Base-by-base conservation (phyloP, 2,888 invertebrate genomes). In the Tachina lurida region DNA sequence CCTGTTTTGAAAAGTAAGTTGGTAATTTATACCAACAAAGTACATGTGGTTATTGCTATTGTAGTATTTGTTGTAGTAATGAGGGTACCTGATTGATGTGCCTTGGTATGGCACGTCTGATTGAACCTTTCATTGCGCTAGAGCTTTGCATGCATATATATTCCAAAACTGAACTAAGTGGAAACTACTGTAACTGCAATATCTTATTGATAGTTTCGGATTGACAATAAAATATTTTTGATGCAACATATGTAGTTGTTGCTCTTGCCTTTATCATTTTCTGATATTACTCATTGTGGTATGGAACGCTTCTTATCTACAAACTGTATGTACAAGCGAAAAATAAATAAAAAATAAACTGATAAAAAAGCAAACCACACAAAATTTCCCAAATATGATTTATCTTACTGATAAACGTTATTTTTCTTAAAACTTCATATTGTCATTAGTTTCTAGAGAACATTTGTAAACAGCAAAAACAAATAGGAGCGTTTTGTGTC, bases 371-470 rank as follows among this genome's bases (percentile, higher is more conserved):
- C 22, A 65, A 39, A 12, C 22, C 39, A 56, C 58, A 67, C 41
- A 52, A 45, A 67, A 71, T 58, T 73, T n/a, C 31, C 45, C 52
- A 60, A 60, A 65, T 86, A 76, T 86, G 71, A 54, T 73, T 78
- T 86, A 73, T 83, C 76, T 62, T 75, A 73, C 79, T 41, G 86
- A 83, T 83, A 83, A 83, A 63, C 76, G 56, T 77, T 63, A 77
- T 74, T 81, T 85, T 85, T 45, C 63, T 78, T 74, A 67, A 80
- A 81, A 49, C 56, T 77, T 70, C 45, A 76, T 76, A 71, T 79
- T 74, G 49, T 56, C 19, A 2, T 71, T 71, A 71, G 70, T 45
- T 47, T 39, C 43, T n/a, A 49, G 5, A 3, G 19, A 54, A 54
- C 45, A 78, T 56, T 65, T 45, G 19, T 41, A 65, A 60, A 49